A percentile compares a stretch with the other conserved stretches of the same genome.
Evolutionary conservation across 2,888 invertebrate species (phyloP).

Genomic region (Chrysolina oricalcia): DNA sequence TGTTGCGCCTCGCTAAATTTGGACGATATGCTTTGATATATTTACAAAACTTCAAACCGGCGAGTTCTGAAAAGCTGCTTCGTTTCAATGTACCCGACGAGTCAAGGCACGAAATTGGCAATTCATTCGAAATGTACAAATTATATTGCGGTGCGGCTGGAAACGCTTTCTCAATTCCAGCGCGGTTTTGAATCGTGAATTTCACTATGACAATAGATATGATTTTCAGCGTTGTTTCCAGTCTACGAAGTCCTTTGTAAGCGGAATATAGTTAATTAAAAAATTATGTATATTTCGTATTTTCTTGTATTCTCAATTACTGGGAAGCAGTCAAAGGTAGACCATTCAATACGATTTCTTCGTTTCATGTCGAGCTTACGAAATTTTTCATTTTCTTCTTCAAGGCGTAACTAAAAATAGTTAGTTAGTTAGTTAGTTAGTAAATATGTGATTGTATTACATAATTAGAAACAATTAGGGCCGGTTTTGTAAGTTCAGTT

Average conservation of each 20-base stretch:
- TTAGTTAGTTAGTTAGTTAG: too few species aligned
- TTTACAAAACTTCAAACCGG: background rate
- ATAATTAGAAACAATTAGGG: too few species aligned
- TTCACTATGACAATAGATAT: background rate
- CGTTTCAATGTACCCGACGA: background rate
- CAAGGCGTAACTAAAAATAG: too few species aligned
- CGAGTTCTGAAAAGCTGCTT: constrained; percentile 2
- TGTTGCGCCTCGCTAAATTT: background rate
- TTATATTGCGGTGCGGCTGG: background rate
- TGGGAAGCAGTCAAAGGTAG: too few species aligned
- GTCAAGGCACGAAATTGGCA: constrained; percentile 1
- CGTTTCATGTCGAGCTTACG: too few species aligned
- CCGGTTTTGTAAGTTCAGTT: too few species aligned
- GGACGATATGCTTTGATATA: constrained; percentile 3
- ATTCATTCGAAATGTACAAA: background rate
- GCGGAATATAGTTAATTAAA: background rate
- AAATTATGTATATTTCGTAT: too few species aligned
- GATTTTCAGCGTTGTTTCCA: background rate
- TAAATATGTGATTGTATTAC: too few species aligned
- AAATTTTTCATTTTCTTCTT: too few species aligned
- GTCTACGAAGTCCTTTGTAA: background rate
- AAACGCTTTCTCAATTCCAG: background rate
- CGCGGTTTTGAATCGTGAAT: background rate
- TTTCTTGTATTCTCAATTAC: too few species aligned
- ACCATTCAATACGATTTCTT: too few species aligned